Percentiles rank a stretch among this genome's conserved stretches.
phyloP scores from a whole-genome alignment of 2,113 vertebrate genomes.

The Gallinago jamesoni region DNA sequence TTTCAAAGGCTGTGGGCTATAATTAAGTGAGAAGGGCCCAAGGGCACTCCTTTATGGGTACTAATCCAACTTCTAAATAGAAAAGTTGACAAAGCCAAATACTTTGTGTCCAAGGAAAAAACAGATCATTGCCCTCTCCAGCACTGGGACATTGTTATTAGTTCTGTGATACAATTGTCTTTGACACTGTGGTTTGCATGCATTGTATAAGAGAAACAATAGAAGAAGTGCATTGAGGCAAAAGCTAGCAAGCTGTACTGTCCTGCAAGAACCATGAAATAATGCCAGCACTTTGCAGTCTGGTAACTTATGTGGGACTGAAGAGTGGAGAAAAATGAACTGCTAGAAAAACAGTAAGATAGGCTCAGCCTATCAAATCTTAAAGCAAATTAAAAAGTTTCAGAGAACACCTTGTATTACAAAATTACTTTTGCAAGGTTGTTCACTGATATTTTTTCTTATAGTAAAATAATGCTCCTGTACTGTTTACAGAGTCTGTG shows the following conservation, averaged over 20 bases:
- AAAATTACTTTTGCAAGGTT: neutral
- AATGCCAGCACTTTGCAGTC: neutral
- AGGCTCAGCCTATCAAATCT: neutral
- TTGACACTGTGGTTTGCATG: neutral
- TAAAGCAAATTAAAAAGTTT: neutral
- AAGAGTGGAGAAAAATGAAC: neutral
- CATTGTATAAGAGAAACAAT: neutral
- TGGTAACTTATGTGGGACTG: neutral
- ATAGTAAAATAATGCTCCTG: neutral
- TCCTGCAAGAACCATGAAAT: neutral
- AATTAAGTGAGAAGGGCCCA: conserved; percentile 3
- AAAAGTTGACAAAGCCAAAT: conserved; percentile 42
- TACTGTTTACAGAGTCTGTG: neutral
- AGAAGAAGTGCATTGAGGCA: neutral
- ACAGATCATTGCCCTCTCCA: neutral
- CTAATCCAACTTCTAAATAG: conserved; percentile 18
- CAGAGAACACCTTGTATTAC: neutral
- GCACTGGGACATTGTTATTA: conserved; percentile 1
- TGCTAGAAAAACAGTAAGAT: neutral
- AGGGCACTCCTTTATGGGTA: neutral
- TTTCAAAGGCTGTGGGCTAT: neutral
- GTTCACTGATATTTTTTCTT: neutral
- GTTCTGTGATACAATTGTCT: neutral
- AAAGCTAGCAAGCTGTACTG: neutral
- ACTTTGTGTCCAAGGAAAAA: neutral